Base-by-base conservation (phyloP, 2,888 invertebrate species). In the Apotomis turbidana region DNA sequence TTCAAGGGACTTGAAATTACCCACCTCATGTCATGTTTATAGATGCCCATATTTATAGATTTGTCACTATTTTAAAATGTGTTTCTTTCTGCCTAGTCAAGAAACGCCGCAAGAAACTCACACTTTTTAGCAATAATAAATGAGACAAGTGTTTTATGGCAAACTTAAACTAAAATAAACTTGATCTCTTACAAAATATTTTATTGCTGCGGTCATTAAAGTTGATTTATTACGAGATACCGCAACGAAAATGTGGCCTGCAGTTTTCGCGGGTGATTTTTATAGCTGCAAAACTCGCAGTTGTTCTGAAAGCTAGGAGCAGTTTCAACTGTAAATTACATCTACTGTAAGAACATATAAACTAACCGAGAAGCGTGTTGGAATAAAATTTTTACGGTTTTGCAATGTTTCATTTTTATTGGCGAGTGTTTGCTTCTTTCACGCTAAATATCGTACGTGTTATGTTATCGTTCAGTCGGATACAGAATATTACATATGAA, bases 231-330 rank as follows among this genome's bases (percentile, higher is more conserved):
- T 54, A 59, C 62, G 41, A 74, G 71, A 71, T 68, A 70, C 71
- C 80, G 81, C 81, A 83, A 82, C 79, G 85, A 81, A 87, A 84
- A 83, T 70, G 76, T 74, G 80, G 81, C 74, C 76, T 82, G 75
- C 73, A 74, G 75, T 85, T 85, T 85, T 85, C 80, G 80, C 75
- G 81, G 76, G 75, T 77, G 76, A 77, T 74, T 81, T 85, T 84
- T 84, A 85, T 81, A 78, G 82, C 74, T 74, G 75, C 78, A 77
- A 82, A 82, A 81, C 83, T 83, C 79, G 76, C 74, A 79, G 76
- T 73, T 72, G 74, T 72, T 74, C 76, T 74, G 76, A 79, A 75
- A 80, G 75, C 61, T 61, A 57, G 75, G 73, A 76, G 69, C 75
- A 75, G 74, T 76, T 77, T 77, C 77, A 76, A 77, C 80, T 79